Conservation (phyloP, 2,888 invertebrate genomes). For the Orchestes rusci region DNA sequence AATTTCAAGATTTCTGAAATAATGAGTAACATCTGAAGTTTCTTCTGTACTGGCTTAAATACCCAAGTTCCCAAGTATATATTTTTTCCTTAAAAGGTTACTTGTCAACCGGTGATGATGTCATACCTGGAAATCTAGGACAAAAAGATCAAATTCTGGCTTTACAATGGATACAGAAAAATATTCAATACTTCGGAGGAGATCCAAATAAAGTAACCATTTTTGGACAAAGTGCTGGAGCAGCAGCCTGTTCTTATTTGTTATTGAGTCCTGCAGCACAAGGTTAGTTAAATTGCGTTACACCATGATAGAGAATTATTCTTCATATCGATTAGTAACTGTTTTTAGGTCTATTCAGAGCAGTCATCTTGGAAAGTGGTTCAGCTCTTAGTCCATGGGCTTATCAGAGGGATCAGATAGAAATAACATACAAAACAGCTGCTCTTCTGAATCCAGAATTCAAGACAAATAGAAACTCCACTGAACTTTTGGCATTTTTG, state of each 20-base stretch:
- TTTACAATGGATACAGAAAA: constrained; percentile 33
- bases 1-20: too few species aligned
- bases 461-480: constrained; percentile 24
- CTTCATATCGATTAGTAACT: too few species aligned
- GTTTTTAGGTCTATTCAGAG: constrained; percentile 33
- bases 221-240: constrained; percentile 37
- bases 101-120: constrained; percentile 34
- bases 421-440: constrained; percentile 31
- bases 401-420: constrained; percentile 33
- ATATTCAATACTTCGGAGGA: constrained; percentile 35
- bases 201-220: constrained; percentile 34
- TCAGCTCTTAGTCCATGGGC: constrained; percentile 39
- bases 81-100: constrained; percentile 44
- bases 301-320: not conserved
- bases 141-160: constrained; percentile 35
- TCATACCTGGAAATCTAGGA: constrained; percentile 36
- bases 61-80: not conserved
- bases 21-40: too few species aligned
- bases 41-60: too few species aligned
- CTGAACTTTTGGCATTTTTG: constrained; percentile 26
- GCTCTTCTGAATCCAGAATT: constrained; percentile 30
- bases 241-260: constrained; percentile 34
- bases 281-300: constrained; percentile 8
- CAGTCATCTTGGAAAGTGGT: constrained; percentile 39
- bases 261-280: constrained; percentile 23